Evolutionary conservation across 2,888 invertebrate species (phyloP).

Genomic region (Entomobrya proxima): DNA sequence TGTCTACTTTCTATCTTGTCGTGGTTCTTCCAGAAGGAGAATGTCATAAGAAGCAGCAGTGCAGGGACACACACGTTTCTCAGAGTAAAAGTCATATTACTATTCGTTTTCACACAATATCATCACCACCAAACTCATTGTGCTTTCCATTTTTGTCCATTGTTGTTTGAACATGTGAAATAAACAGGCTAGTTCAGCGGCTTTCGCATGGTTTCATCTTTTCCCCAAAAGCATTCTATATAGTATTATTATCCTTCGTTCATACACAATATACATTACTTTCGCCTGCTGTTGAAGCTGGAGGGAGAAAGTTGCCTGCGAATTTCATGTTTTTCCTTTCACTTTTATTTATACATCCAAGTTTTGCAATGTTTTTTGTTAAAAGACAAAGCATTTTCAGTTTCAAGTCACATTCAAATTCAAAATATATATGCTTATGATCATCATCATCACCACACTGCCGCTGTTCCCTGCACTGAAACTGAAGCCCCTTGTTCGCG

Average conservation of each 20-base stretch:
- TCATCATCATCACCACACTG: neutral
- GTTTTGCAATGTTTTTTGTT: constrained; percentile 52
- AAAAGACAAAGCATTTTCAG: constrained; percentile 13
- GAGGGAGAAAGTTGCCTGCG: neutral
- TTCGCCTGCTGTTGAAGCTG: neutral
- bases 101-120: neutral
- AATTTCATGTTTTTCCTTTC: constrained; percentile 4
- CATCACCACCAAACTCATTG: constrained; percentile 19
- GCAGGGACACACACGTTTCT: neutral
- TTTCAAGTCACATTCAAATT: constrained; percentile 43
- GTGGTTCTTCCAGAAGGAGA: constrained; percentile 10
- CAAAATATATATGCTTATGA: constrained; percentile 41
- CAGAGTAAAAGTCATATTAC: neutral
- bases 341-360: constrained; percentile 3
- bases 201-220: constrained; percentile 15
- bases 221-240: neutral
- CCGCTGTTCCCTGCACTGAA: neutral
- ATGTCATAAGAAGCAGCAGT: neutral
- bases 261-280: neutral
- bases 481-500: neutral
- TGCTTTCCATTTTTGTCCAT: neutral
- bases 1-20: neutral
- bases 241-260: neutral
- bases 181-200: constrained; percentile 51
- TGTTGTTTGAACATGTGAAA: constrained; percentile 49